Evolutionary conservation across 2,888 invertebrate species (phyloP).

Genomic region (Lordiphosa fenestrarum): DNA sequence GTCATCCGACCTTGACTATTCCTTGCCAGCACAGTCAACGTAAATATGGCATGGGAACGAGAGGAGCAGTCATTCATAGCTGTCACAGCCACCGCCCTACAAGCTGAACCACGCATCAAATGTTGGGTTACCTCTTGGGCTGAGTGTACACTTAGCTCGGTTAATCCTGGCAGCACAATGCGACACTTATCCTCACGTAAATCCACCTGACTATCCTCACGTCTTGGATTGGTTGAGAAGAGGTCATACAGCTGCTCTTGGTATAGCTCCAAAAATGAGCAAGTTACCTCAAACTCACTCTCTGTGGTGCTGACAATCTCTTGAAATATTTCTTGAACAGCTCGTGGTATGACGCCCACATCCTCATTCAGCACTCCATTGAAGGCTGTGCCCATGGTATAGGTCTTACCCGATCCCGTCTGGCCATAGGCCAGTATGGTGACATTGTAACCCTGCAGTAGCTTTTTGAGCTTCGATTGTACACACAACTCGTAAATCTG

Average conservation of each 20-base stretch:
- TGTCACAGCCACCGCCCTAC: slow-evolving; percentile 91
- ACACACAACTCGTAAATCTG: slow-evolving; percentile 88
- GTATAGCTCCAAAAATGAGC: slow-evolving; percentile 94
- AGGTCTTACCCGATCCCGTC: slow-evolving; percentile 95
- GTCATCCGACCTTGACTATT: slow-evolving; percentile 82
- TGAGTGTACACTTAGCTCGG: slow-evolving; percentile 84
- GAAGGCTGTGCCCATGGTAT: slow-evolving; percentile 94
- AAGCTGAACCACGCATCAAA: slow-evolving; percentile 86
- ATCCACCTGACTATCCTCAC: slow-evolving; percentile 82
- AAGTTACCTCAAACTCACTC: slow-evolving; percentile 86
- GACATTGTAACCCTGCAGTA: slow-evolving; percentile 95
- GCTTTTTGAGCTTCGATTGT: slow-evolving; percentile 85
- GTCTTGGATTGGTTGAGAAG: slow-evolving; percentile 85
- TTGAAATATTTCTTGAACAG: slow-evolving; percentile 90
- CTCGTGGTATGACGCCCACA: slow-evolving; percentile 93
- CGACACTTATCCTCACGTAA: slow-evolving; percentile 89
- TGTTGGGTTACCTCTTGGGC: slow-evolving; percentile 86
- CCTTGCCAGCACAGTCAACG: slow-evolving; percentile 85
- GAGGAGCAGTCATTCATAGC: slow-evolving; percentile 96
- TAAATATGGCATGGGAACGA: slow-evolving; percentile 94
- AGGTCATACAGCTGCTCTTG: slow-evolving; percentile 94
- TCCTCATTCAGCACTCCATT: slow-evolving; percentile 83
- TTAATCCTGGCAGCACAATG: slow-evolving; percentile 84
- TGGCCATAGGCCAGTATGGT: slow-evolving; percentile 97
- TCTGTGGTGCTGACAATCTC: slow-evolving; percentile 80